Percentiles rank a stretch among this genome's conserved stretches.
phyloP scores from a whole-genome alignment of 1,140 invertebrate species.

The Batillaria attramentaria region DNA sequence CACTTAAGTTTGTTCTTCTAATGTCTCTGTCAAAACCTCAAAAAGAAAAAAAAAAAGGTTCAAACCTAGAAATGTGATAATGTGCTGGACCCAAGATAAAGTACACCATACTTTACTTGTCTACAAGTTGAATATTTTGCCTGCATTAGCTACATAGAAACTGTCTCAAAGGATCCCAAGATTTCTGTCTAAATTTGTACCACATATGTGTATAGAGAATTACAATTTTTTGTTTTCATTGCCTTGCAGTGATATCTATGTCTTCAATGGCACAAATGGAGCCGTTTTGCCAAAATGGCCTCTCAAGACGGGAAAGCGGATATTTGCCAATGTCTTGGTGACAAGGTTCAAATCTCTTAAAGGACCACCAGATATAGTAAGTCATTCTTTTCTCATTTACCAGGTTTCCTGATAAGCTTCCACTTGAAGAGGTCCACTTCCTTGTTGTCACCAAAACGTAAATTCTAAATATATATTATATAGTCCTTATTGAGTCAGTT shows the following conservation, averaged over 20 bases:
- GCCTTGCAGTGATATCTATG: slow-evolving; percentile 59
- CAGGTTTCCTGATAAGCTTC: background rate
- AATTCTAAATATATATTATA: too few species aligned
- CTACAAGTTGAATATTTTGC: too few species aligned
- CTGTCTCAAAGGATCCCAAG: too few species aligned
- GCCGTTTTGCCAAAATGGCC: slow-evolving; percentile 60
- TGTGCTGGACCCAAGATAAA: background rate
- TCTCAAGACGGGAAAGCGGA: slow-evolving; percentile 47
- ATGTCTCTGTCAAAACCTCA: too few species aligned
- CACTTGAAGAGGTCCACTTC: too few species aligned
- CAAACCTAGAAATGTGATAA: background rate
- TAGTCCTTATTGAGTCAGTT: too few species aligned
- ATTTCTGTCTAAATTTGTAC: too few species aligned
- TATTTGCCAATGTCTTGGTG: slow-evolving; percentile 57
- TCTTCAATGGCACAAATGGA: slow-evolving; percentile 59
- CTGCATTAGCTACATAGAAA: too few species aligned
- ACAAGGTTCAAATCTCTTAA: slow-evolving; percentile 48
- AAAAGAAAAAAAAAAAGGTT: background rate
- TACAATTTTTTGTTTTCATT: too few species aligned
- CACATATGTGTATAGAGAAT: too few species aligned
- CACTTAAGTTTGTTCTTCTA: background rate
- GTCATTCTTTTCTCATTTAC: background rate
- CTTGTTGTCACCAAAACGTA: too few species aligned
- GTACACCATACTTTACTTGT: too few species aligned
- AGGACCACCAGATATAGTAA: slow-evolving; percentile 53